A percentile compares a stretch with the other conserved stretches of the same genome.
phyloP scores from a whole-genome alignment of 2,797 vertebrate genomes.

The Strix occidentalis region DNA sequence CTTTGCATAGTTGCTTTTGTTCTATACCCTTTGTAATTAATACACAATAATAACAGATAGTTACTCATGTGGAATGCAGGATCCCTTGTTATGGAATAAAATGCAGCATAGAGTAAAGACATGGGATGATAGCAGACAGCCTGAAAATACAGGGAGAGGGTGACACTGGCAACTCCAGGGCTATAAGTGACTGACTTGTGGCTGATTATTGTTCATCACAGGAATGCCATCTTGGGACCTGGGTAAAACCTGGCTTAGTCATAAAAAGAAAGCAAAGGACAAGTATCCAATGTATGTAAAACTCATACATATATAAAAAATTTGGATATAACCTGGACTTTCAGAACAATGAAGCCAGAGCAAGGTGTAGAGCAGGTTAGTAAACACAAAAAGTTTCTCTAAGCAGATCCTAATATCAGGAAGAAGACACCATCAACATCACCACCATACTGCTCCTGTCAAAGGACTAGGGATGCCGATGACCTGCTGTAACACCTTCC shows the following conservation, averaged over 20 bases:
- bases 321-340: not conserved
- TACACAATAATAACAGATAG: not conserved
- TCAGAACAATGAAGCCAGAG: not conserved
- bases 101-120: not conserved
- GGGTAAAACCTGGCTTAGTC: not conserved
- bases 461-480: not conserved
- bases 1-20: not conserved
- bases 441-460: not conserved
- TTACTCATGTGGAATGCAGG: not conserved
- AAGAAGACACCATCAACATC: not conserved
- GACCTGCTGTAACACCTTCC: not conserved
- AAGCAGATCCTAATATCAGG: not conserved
- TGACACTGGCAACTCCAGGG: not conserved
- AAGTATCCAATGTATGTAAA: not conserved
- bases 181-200: not conserved
- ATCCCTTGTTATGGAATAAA: not conserved
- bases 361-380: not conserved
- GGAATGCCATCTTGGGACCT: not conserved
- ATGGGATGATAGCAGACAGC: accelerated
- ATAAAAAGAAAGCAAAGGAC: not conserved
- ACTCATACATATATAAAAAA: not conserved
- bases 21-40: not conserved
- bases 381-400: not conserved
- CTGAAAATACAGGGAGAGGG: not conserved
- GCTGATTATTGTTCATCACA: not conserved